Evolutionary conservation across 2,797 vertebrate species (phyloP).

Genomic region (Hozukius guyotensis): DNA sequence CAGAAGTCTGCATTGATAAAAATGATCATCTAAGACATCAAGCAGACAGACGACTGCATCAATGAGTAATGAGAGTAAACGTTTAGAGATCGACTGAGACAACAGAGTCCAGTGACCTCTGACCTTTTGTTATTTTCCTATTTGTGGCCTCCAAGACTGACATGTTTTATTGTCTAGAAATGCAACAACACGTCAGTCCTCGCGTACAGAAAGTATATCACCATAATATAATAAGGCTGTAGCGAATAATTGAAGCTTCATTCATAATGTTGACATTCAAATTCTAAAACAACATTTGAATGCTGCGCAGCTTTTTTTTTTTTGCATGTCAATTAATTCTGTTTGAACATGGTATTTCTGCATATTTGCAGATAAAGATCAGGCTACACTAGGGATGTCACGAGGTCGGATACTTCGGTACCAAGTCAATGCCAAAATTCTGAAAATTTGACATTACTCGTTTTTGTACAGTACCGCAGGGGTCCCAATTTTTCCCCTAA

Average conservation of each 20-base stretch:
- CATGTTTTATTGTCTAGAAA: background rate
- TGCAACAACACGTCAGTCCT: background rate
- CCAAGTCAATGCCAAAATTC: too few relatives aligned
- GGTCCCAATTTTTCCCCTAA: too few relatives aligned
- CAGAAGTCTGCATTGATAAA: slow-evolving; percentile 17
- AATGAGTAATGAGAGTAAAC: slow-evolving; percentile 39
- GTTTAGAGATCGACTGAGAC: slow-evolving; percentile 27
- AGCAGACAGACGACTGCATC: slow-evolving; percentile 15
- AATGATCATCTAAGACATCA: slow-evolving; percentile 6
- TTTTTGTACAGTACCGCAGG: too few relatives aligned
- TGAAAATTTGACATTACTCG: too few relatives aligned
- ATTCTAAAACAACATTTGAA: background rate
- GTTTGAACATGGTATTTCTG: background rate
- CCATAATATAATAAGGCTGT: background rate
- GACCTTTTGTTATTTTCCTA: slow-evolving; percentile 10
- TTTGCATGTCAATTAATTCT: background rate
- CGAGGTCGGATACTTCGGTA: too few relatives aligned
- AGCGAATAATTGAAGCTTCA: background rate
- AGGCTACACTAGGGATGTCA: background rate
- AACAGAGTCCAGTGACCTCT: slow-evolving; percentile 16
- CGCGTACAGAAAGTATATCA: background rate
- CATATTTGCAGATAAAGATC: background rate
- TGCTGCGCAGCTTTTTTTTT: background rate
- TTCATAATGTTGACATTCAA: too few relatives aligned
- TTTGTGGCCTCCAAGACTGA: background rate